Conservation (phyloP, 2,888 invertebrate species). For the Aleiodes alternator region DNA sequence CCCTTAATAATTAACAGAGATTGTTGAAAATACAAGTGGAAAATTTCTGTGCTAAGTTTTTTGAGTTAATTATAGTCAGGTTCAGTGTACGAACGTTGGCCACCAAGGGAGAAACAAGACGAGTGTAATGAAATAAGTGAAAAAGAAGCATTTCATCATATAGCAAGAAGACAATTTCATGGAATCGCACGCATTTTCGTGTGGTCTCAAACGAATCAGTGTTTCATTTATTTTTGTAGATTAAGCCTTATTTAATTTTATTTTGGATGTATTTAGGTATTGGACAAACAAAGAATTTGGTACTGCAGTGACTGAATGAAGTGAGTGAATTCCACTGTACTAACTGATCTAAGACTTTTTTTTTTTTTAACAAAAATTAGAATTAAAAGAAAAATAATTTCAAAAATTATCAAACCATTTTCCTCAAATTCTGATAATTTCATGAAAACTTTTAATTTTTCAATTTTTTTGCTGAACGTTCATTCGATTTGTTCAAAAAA, state of each 20-base stretch:
- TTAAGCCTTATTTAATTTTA: conserved; percentile 17
- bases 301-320: background rate
- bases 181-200: conserved; percentile 33
- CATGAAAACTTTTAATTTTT: no score
- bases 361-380: no score
- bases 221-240: conserved; percentile 23
- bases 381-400: no score
- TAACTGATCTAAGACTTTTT: no score
- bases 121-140: conserved; percentile 15
- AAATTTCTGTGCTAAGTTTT: conserved; percentile 4
- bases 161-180: conserved; percentile 39
- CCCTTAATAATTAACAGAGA: background rate
- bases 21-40: background rate
- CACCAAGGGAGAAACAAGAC: conserved; percentile 34
- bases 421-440: no score
- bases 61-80: conserved; percentile 29
- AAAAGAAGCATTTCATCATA: conserved; percentile 23
- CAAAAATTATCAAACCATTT: no score
- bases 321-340: background rate
- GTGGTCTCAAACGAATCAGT: conserved; percentile 21
- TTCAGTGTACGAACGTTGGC: conserved; percentile 27
- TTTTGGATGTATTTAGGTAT: conserved; percentile 23
- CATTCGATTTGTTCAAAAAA: no score
- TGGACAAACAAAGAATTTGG: background rate
- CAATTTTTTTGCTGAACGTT: no score